Evolutionary conservation across 2,888 invertebrate genomes (phyloP).

Genomic region (Drosophila borealis): DNA sequence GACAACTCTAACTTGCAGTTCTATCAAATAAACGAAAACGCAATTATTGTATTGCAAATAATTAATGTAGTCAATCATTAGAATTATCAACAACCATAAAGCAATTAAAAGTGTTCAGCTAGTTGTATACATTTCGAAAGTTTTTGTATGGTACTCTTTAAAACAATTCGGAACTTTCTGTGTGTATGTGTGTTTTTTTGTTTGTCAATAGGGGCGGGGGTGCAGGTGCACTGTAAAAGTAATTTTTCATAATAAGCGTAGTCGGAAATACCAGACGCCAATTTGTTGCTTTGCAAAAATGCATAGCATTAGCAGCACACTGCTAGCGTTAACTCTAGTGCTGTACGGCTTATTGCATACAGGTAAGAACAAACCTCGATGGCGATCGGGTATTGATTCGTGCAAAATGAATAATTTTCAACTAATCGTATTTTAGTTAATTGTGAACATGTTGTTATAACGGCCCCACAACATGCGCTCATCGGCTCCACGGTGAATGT

Average conservation of each 20-base stretch:
- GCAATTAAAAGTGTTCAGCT: constrained; percentile 30
- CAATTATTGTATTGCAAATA: constrained; percentile 54
- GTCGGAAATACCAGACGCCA: constrained; percentile 48
- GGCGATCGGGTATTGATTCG: constrained; percentile 22
- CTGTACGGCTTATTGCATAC: constrained; percentile 52
- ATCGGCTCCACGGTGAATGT: constrained; percentile 90
- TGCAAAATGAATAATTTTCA: constrained; percentile 6
- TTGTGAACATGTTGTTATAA: constrained; percentile 85
- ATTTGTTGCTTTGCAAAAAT: constrained; percentile 47
- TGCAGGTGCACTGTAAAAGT: constrained; percentile 34
- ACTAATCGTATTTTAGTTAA: constrained; percentile 35
- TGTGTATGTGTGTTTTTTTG: constrained; percentile 44
- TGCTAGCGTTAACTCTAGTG: constrained; percentile 35
- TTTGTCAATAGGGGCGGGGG: constrained; percentile 48
- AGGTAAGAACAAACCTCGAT: constrained; percentile 41
- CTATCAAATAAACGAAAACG: constrained; percentile 63
- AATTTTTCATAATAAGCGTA: constrained; percentile 41
- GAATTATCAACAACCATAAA: constrained; percentile 19
- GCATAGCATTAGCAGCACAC: constrained; percentile 24
- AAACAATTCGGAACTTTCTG: constrained; percentile 22
- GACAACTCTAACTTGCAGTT: constrained; percentile 47
- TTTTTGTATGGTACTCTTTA: constrained; percentile 15
- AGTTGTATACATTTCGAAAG: constrained; percentile 11
- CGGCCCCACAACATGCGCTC: constrained; percentile 89
- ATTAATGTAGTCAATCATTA: constrained; percentile 12